Evolutionary conservation across 2,113 vertebrate species (phyloP), one percentile per base, ranked within the genome.

Genomic region (Potamarius usumacintae): DNA sequence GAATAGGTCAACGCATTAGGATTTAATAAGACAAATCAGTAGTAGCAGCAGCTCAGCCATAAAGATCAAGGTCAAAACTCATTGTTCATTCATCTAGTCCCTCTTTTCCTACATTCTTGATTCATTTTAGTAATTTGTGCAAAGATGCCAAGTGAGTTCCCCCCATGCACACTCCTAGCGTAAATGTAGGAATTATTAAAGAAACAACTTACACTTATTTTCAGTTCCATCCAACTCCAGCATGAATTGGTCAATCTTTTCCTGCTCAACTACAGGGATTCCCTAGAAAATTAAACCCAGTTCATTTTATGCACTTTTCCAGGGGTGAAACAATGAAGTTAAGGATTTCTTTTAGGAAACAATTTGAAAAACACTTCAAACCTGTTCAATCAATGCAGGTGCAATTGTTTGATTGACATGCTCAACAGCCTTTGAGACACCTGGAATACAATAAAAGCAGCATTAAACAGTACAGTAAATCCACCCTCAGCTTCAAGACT

Each of bases 401-500:
- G 96, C 98, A 96, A 99, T 96, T 85, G 94, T 95, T 93, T 97
- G 96, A 95, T 99, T 99, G 93, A 99, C 94, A 95, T 99, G 95
- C 91, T 97, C 96, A 92, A 99, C 98, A 94, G 98, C 98, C 95
- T 98, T 95, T 93, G 96, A 96, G 86, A 99, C 98, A 95, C 98
- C 98, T 99, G 93, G 86, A 96, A 95, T 89, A 92, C 96, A 96
- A 89, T 82, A 48, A 95, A 94, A 94, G 85, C 74, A 95, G 25
- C 20, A 86, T 42, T 78, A 74, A 52, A 67, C 3, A 65, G 12
- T 10, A 58, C 1, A n/a, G 0, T 42, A 81, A 55, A 63, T 9
- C 7, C 50, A 63, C 25, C 22, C 3, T 25, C 34, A n/a, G 11
- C 17, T 72, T 8, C 3, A 62, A 77, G 7, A 12, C 22, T 52